Evolutionary conservation across 2,113 vertebrate genomes (phyloP), one percentile per base, ranked within the genome.

Genomic region (Myocastor coypus): DNA sequence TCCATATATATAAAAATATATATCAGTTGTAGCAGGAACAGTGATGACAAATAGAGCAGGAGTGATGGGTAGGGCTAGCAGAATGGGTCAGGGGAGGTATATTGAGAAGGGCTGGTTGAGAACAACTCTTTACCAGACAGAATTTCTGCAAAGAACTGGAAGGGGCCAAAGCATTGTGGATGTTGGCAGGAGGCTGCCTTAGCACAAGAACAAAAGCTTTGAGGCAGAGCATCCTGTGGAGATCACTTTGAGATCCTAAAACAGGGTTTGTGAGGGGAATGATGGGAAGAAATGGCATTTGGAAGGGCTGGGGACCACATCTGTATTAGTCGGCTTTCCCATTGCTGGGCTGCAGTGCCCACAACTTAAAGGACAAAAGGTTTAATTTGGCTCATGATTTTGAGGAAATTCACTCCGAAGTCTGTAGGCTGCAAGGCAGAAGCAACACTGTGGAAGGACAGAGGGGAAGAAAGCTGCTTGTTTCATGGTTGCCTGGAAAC

Each of bases 41-140:
- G 13, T 20, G 20, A 30, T 50, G 20, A 46, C 78, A 64, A 71
- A 40, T 64, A 42, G 14, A 80, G 34, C 34, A 13, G 59, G 84
- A 42, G 32, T 7, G 28, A 14, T 46, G 24, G 40, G 12, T 7
- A 20, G 57, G 30, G 30, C 10, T n/a, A 42, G 40, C 63, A 42
- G 3, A n/a, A 14, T 9, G 4, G 0, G 9, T 24, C n/a, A 11
- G 1, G 20, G 13, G 73, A 42, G 40, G 19, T n/a, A 61, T n/a
- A 2, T 37, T 91, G 87, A 64, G 59, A 14, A 4, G 5, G 64
- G 28, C 34, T 10, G 17, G 1, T 92, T 73, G 46, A 75, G 55
- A 68, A 63, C 19, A 5, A 26, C 19, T 82, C 19, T 64, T 71
- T 66, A 59, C 37, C 34, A 37, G 59, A 46, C 37, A 69, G 8